Evolutionary conservation across 2,888 invertebrate genomes (phyloP).

Genomic region (Merodon equestris): DNA sequence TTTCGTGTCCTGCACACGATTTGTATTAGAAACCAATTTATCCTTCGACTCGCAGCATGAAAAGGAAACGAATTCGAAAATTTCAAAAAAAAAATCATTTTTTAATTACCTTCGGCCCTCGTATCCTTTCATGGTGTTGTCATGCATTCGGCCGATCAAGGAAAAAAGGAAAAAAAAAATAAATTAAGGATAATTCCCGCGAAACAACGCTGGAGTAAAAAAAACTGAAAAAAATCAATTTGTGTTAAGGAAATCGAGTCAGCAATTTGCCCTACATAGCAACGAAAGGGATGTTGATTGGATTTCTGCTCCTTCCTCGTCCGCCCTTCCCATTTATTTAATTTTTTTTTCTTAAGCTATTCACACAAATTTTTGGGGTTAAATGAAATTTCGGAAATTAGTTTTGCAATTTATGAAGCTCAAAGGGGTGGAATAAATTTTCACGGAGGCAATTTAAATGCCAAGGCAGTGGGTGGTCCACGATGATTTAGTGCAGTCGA

Average conservation of each 20-base stretch:
- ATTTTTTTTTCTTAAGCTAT: constrained; percentile 36
- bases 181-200: constrained; percentile 62
- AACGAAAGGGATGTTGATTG: constrained; percentile 60
- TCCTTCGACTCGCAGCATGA: constrained; percentile 45
- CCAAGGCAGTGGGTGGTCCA: constrained; percentile 50
- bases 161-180: constrained; percentile 34
- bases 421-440: constrained; percentile 58
- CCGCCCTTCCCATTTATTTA: constrained; percentile 23
- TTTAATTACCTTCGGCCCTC: constrained; percentile 62
- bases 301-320: constrained; percentile 33
- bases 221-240: constrained; percentile 52
- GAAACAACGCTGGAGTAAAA: constrained; percentile 15
- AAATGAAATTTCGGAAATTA: constrained; percentile 69
- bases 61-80: constrained; percentile 12
- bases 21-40: constrained; percentile 65
- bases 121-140: constrained; percentile 49
- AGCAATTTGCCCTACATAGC: constrained; percentile 34
- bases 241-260: constrained; percentile 53
- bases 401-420: constrained; percentile 62
- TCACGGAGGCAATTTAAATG: constrained; percentile 44
- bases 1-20: constrained; percentile 59
- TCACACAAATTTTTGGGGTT: constrained; percentile 48
- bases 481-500: constrained; percentile 53
- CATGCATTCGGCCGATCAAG: constrained; percentile 20
- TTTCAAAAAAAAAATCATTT: constrained; percentile 30